Evolutionary conservation across 2,797 vertebrate species (phyloP).

Genomic region (Lerista edwardsae): DNA sequence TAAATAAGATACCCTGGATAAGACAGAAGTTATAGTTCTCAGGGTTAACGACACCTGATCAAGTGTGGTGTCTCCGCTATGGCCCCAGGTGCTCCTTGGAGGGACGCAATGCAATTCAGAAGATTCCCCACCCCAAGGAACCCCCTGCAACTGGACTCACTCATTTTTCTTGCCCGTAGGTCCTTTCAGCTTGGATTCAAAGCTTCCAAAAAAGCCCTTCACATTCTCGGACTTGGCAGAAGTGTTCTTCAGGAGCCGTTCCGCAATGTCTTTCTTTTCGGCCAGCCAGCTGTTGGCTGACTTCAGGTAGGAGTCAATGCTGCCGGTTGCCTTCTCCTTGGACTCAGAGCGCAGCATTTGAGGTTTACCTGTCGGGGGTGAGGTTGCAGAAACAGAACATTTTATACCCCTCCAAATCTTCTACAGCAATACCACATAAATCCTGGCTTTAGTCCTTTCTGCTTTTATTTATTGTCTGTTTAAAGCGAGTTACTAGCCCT

Average conservation of each 20-base stretch:
- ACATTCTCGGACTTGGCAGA: constrained; percentile 85
- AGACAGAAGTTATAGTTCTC: too few species aligned
- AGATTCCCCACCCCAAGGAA: not conserved
- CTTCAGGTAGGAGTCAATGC: constrained; percentile 88
- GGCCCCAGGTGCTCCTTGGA: too few species aligned
- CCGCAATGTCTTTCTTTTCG: constrained; percentile 91
- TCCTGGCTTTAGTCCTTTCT: not conserved
- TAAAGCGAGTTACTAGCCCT: not conserved
- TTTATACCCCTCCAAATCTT: too few species aligned
- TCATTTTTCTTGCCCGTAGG: constrained; percentile 78
- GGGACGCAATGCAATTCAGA: too few species aligned
- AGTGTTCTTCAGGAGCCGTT: constrained; percentile 89
- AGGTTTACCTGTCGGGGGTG: constrained; percentile 78
- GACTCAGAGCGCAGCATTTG: constrained; percentile 83
- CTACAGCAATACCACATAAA: not conserved
- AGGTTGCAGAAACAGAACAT: accelerated
- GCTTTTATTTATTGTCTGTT: not conserved
- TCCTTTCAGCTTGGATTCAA: constrained; percentile 92
- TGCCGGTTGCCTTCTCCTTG: constrained; percentile 80
- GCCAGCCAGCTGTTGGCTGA: constrained; percentile 93
- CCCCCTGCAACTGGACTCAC: constrained; percentile 74
- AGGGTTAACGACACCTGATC: too few species aligned
- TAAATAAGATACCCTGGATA: too few species aligned
- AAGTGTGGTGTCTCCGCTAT: too few species aligned
- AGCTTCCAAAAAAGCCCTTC: constrained; percentile 92